phyloP scores from a whole-genome alignment of 2,113 vertebrate species.

The Gavialis gangeticus region DNA sequence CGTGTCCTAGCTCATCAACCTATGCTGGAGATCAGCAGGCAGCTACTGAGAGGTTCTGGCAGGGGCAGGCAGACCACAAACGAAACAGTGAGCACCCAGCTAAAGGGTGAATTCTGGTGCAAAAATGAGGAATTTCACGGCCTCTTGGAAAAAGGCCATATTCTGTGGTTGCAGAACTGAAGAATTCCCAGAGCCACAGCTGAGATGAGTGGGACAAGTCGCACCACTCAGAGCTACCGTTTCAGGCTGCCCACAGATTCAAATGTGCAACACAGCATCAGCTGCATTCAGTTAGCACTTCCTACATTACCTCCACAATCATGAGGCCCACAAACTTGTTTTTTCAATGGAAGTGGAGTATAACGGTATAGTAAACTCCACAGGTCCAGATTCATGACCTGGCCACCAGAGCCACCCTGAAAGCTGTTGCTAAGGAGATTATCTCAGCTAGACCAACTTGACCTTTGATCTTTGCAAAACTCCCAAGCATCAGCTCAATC shows the following conservation, averaged over 20 bases:
- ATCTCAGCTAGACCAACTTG: background rate
- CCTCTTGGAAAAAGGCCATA: background rate
- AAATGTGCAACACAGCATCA: background rate
- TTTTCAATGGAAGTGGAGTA: background rate
- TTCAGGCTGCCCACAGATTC: background rate
- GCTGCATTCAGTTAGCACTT: background rate
- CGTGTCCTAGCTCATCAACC: too few relatives aligned
- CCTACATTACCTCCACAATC: background rate
- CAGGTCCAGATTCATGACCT: background rate
- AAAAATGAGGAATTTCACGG: background rate
- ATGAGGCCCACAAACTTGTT: background rate
- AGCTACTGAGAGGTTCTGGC: background rate
- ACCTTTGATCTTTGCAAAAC: background rate
- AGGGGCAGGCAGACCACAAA: background rate
- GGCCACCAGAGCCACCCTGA: background rate
- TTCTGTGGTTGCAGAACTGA: background rate
- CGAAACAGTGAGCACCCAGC: background rate
- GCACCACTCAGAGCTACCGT: background rate
- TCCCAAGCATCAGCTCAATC: background rate
- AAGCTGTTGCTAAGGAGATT: background rate
- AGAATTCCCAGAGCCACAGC: background rate
- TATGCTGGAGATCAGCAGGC: background rate
- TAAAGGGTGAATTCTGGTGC: background rate
- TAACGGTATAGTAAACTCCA: background rate
- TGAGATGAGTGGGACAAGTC: background rate